Evolutionary conservation across 1,140 invertebrate genomes (phyloP).

Genomic region (Amphibalanus amphitrite): DNA sequence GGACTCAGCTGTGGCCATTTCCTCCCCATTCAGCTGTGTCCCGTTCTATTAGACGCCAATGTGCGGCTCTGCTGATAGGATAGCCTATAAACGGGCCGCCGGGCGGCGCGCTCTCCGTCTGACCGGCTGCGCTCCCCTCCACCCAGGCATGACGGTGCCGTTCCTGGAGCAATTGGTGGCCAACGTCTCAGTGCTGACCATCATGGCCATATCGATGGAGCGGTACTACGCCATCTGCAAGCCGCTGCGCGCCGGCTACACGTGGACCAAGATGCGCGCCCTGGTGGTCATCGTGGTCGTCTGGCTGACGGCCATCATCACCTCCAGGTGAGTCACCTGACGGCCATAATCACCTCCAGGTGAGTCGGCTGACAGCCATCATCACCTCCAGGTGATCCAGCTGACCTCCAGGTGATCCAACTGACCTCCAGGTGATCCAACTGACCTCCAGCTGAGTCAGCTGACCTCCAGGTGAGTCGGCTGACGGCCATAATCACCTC

Average conservation of each 20-base stretch:
- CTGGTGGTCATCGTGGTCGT: constrained; percentile 61
- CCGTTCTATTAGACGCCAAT: too few species aligned
- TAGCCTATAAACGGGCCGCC: too few species aligned
- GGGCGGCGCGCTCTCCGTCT: too few species aligned
- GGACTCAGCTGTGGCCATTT: too few species aligned
- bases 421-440: too few species aligned
- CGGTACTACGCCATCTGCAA: constrained; percentile 87
- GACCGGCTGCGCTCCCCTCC: too few species aligned
- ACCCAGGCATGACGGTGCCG: constrained; percentile 47
- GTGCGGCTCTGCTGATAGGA: too few species aligned
- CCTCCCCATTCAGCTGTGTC: too few species aligned
- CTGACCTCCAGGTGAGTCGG: too few species aligned
- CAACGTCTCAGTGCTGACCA: constrained; percentile 80
- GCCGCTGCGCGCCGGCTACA: constrained; percentile 71
- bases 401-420: too few species aligned
- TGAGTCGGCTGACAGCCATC: constrained; percentile 13
- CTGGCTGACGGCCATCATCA: constrained; percentile 35
- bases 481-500: constrained; percentile 14
- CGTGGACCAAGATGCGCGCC: constrained; percentile 71
- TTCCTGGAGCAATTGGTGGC: constrained; percentile 84
- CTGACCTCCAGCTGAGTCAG: too few species aligned
- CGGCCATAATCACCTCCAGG: constrained; percentile 15
- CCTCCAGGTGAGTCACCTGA: constrained; percentile 12
- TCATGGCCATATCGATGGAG: constrained; percentile 45
- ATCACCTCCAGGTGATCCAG: constrained; percentile 14